Base-by-base conservation (phyloP, 2,888 invertebrate species). In the Drosophila siamana region DNA sequence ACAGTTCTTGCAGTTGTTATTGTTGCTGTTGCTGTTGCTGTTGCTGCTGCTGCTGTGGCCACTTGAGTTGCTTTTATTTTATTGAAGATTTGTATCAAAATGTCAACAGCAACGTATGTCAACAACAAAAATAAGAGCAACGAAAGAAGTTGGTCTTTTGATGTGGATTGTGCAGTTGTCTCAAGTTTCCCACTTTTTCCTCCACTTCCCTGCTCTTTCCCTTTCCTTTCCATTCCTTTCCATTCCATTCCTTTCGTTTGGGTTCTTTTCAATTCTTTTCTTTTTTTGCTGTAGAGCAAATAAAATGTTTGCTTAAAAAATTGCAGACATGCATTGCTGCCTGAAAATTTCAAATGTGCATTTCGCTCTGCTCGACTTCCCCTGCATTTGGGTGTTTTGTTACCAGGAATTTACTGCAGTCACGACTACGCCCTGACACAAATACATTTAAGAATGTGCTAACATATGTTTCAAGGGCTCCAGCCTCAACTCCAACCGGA, bases 61-160 rank as follows among this genome's bases (percentile, higher is more conserved):
- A 74, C 72, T 78, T 74, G 74, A 88, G 75, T 59, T 83, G 74
- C 78, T 83, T 88, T 83, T 86, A 72, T 74, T 88, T 83, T 82
- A 78, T 86, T 86, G 86, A 78, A 88, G 88, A 88, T 83, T 86
- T 86, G 74, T 86, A 80, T 80, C 80, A 86, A 78, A 86, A 88
- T 83, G 85, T 88, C 85, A 86, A 88, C 76, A 86, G 61, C 69
- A 71, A 74, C 66, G 70, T 69, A 74, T 78, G 78, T 83, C 80
- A 83, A 75, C 83, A 78, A 41, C 60, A 51, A 47, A 26, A 48
- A 52, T 16, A 60, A 60, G 24, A 68, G 46, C 47, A 48, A 33
- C 46, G 26, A 41, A 73, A 44, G 62, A 69, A 84, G 71, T 76
- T 76, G 75, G 60, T 76, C 73, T 73, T 73, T 71, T 70, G 66